phyloP scores from a whole-genome alignment of 2,888 invertebrate genomes.

The Argyra leucocephala region DNA sequence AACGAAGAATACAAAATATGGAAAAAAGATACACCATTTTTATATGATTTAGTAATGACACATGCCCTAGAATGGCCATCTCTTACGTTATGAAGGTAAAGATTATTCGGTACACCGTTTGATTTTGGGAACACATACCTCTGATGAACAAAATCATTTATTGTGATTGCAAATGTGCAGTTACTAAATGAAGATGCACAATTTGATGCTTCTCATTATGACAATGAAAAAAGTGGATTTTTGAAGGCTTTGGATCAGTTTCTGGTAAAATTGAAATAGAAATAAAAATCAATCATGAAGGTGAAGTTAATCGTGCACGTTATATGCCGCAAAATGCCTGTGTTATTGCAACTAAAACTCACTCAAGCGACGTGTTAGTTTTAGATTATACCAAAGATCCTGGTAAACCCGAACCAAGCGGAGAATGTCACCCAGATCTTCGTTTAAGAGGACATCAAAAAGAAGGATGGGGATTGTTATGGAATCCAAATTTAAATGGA shows the following conservation, averaged over 20 bases:
- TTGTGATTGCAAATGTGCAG: slow-evolving; percentile 95
- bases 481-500: slow-evolving; percentile 98
- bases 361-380: slow-evolving; percentile 95
- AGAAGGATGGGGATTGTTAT: slow-evolving; percentile 70
- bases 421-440: slow-evolving; percentile 87
- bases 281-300: slow-evolving; percentile 99
- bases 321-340: slow-evolving; percentile 99
- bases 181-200: slow-evolving; percentile 98
- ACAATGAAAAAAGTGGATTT: slow-evolving; percentile 98
- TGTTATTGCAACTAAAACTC: slow-evolving; percentile 99
- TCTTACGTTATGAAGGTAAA: slow-evolving; percentile 95
- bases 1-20: slow-evolving; percentile 99
- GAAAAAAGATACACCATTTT: slow-evolving; percentile 99
- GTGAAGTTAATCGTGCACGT: slow-evolving; percentile 95
- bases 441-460: slow-evolving; percentile 50
- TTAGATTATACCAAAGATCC: slow-evolving; percentile 99
- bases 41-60: slow-evolving; percentile 98
- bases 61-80: slow-evolving; percentile 99
- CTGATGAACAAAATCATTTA: slow-evolving; percentile 98
- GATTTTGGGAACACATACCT: slow-evolving; percentile 97
- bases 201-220: slow-evolving; percentile 98
- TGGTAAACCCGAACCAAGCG: slow-evolving; percentile 94
- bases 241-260: slow-evolving; percentile 98
- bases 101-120: slow-evolving; percentile 94
- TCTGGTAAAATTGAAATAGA: slow-evolving; percentile 99